Evolutionary conservation across 2,888 invertebrate species (phyloP), one percentile per base, ranked within the genome.

Genomic region (Lycia hirtaria): DNA sequence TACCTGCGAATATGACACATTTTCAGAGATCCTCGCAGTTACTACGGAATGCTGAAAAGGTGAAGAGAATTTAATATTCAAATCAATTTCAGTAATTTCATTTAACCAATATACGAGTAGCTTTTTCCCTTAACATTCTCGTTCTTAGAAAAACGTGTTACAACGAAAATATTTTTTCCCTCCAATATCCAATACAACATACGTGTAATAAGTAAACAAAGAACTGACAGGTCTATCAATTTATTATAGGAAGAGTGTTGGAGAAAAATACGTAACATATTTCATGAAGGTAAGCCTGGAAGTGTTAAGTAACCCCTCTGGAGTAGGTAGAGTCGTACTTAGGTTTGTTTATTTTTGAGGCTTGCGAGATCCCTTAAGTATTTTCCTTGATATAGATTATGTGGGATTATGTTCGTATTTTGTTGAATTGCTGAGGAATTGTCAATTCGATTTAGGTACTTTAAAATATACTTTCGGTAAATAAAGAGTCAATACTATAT

Each of bases 221-320:
- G 32, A 47, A 32, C 44, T 47, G 47, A 40, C 40, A 32, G 40
- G 32, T 26, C 40, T 41, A 35, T 48, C 48, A 54, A 48, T 54
- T 41, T 48, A 48, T 33, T 54, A 54, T 54, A 19, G 40, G 48
- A 54, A 10, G 9, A 48, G 41, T 20, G 48, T 24, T 40, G 10
- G 52, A 6, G 33, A 45, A 54, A 54, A 41, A 54, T 41, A 54
- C 47, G 20, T 19, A 54, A 41, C 28, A 50, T 40, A 41, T 48
- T 41, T 45, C 53, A 30, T 14, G 14, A 30, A 48, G 38, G 38
- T 32, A 24, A 19, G 41, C 48, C 14, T 7, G 33, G 40, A 41
- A 41, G 54, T 48, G 41, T 33, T 41, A 53, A 54, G 41, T 48
- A 54, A 54, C 32, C 54, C 48, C 54, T 19, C 0, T 4, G 54